Conservation (phyloP, 2,113 vertebrate species). For the Emydura subglobosa region DNA sequence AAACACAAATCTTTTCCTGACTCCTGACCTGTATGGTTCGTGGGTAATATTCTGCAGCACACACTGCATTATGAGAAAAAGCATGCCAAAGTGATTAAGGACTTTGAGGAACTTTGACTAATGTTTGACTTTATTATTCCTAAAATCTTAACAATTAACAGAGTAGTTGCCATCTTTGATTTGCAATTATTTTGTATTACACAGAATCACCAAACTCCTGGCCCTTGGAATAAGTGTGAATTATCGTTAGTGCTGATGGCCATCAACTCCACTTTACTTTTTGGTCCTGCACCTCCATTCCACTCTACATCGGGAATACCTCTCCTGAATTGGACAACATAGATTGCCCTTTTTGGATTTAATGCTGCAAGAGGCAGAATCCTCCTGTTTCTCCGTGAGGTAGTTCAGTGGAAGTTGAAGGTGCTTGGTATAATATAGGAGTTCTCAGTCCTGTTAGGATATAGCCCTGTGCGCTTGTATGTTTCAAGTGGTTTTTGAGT, state of each 20-base stretch:
- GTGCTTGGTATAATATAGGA: not conserved
- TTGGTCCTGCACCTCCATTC: fast-evolving
- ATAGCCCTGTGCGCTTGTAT: not conserved
- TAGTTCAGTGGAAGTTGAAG: not conserved
- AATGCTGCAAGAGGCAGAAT: not conserved
- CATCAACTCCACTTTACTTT: not conserved
- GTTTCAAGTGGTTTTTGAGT: not conserved
- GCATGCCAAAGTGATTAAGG: too few relatives aligned
- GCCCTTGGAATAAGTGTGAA: not conserved
- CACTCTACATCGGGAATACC: not conserved
- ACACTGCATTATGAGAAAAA: too few relatives aligned
- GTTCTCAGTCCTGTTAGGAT: not conserved
- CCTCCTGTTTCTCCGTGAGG: not conserved
- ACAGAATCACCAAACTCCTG: not conserved
- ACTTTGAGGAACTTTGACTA: too few relatives aligned
- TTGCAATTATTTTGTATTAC: not conserved
- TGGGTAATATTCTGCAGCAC: not conserved
- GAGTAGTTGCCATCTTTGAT: not conserved
- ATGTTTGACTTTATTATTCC: too few relatives aligned
- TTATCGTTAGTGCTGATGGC: not conserved
- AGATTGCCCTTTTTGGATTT: not conserved
- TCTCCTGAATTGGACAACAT: not conserved
- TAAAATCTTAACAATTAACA: not conserved
- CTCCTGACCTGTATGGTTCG: not conserved
- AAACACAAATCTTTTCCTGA: not conserved